Conservation (phyloP, 1,140 invertebrate genomes). For the Arctopsyche grandis region DNA sequence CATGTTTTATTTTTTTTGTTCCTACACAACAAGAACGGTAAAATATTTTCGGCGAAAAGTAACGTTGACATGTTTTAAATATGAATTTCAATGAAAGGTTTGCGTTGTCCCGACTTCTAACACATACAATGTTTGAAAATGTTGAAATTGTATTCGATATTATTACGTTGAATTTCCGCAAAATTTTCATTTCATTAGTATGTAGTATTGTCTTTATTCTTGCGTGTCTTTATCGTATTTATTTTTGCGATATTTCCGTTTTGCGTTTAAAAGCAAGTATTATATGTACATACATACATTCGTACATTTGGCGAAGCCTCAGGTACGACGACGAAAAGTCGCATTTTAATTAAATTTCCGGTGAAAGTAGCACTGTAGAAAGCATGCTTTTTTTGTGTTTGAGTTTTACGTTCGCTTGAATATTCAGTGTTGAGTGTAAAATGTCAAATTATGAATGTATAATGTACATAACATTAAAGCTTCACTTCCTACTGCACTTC, state of each 20-base stretch:
- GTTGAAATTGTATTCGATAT: no score
- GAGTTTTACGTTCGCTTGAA: background rate
- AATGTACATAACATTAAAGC: background rate
- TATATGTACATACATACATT: background rate
- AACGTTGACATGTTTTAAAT: background rate
- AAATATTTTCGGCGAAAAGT: background rate
- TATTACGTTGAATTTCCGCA: no score
- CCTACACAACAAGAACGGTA: background rate
- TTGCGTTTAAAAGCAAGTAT: background rate
- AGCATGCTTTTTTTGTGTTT: background rate
- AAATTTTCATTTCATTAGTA: no score
- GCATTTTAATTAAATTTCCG: conserved; percentile 10
- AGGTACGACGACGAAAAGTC: background rate
- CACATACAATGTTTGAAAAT: background rate
- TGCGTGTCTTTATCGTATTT: background rate
- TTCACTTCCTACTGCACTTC: background rate
- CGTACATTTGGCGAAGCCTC: background rate
- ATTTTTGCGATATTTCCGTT: background rate
- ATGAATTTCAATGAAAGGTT: no score
- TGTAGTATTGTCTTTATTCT: no score
- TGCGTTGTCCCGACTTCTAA: no score
- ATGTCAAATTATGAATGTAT: background rate
- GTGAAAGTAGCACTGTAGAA: background rate
- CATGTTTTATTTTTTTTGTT: background rate
- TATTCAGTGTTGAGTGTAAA: background rate